Evolutionary conservation across 1,140 invertebrate species (phyloP).

Genomic region (Orius laevigatus): DNA sequence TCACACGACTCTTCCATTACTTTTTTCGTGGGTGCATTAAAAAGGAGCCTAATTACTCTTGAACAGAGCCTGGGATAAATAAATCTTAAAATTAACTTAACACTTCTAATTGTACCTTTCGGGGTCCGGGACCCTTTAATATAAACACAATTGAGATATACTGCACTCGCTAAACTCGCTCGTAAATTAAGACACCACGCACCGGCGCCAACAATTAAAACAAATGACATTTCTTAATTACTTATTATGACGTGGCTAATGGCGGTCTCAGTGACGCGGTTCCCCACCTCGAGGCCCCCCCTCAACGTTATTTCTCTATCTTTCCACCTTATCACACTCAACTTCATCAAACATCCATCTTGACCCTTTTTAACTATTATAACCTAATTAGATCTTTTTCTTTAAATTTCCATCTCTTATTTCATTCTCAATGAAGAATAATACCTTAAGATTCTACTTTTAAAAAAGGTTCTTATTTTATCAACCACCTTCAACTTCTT

Average conservation of each 20-base stretch:
- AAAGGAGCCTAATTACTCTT: constrained; percentile 16
- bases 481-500: too few relatives aligned
- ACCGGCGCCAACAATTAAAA: constrained; percentile 19
- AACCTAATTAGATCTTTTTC: too few relatives aligned
- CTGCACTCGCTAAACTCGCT: constrained; percentile 16
- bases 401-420: too few relatives aligned
- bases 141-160: constrained; percentile 18
- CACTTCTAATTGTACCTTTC: constrained; percentile 19
- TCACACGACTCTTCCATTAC: constrained; percentile 20
- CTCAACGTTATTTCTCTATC: not conserved
- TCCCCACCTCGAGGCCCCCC: not conserved
- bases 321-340: too few relatives aligned
- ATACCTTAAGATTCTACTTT: too few relatives aligned
- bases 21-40: constrained; percentile 14
- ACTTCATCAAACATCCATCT: too few relatives aligned
- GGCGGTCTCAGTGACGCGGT: constrained; percentile 6
- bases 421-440: too few relatives aligned
- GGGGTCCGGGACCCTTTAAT: constrained; percentile 15
- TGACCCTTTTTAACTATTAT: too few relatives aligned
- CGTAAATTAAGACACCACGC: constrained; percentile 16
- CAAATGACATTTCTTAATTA: constrained; percentile 21
- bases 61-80: constrained; percentile 17
- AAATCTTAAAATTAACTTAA: constrained; percentile 20
- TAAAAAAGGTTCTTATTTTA: too few relatives aligned
- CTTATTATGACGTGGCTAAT: constrained; percentile 19